phyloP scores from a whole-genome alignment of 2,113 vertebrate genomes.

The Corythaixoides concolor region DNA sequence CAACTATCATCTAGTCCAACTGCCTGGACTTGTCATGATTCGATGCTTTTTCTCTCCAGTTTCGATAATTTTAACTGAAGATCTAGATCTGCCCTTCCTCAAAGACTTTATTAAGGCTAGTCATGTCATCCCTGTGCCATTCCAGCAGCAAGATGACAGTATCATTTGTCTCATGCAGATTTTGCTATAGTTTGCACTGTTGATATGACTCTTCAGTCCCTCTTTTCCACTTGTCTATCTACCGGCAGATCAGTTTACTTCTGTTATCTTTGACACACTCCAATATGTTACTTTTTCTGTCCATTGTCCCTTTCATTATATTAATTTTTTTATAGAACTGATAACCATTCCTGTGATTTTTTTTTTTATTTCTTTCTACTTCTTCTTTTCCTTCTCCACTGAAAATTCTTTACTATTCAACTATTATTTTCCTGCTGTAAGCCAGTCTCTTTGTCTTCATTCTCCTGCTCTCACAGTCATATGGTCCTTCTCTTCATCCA shows the following conservation, averaged over 20 bases:
- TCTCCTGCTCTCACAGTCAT: neutral
- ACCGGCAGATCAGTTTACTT: neutral
- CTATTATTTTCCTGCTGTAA: neutral
- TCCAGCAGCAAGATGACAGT: neutral
- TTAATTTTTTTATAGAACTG: neutral
- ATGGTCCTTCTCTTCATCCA: neutral
- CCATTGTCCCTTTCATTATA: neutral
- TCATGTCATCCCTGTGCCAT: neutral
- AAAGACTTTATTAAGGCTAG: neutral
- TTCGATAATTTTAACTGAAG: neutral
- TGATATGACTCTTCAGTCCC: neutral
- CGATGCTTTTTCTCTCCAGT: neutral
- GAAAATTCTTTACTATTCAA: neutral
- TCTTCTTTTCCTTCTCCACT: neutral
- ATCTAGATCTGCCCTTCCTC: neutral
- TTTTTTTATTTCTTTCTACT: neutral
- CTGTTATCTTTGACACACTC: neutral
- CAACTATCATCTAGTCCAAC: neutral
- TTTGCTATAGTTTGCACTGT: neutral
- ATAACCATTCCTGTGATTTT: neutral
- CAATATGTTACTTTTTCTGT: neutral
- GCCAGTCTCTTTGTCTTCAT: neutral
- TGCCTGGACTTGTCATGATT: neutral
- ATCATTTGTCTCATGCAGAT: neutral
- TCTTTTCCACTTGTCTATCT: neutral